A percentile compares a stretch with the other conserved stretches of the same genome.
Evolutionary conservation across 1,140 invertebrate genomes (phyloP).

Genomic region (Drosophila tsacasi): DNA sequence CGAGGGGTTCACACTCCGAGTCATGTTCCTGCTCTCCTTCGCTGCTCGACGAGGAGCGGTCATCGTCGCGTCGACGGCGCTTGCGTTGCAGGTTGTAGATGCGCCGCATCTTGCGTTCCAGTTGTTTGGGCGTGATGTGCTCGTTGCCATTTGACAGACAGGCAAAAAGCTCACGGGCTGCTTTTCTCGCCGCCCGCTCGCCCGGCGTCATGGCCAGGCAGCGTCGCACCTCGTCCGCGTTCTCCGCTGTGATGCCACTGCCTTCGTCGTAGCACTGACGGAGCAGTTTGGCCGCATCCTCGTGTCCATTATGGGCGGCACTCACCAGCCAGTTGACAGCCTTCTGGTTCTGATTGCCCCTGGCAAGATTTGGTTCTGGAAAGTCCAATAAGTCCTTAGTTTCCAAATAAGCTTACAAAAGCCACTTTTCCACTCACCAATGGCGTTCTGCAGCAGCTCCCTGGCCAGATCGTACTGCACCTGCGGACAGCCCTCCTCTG

Average conservation of each 20-base stretch:
- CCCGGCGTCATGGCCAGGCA: slow-evolving; percentile 93
- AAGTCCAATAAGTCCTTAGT: background rate
- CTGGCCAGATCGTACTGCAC: slow-evolving; percentile 89
- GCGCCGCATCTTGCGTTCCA: slow-evolving; percentile 89
- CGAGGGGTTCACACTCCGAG: slow-evolving; percentile 51
- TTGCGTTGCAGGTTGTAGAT: slow-evolving; percentile 87
- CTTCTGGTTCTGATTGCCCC: slow-evolving; percentile 85
- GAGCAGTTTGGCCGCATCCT: slow-evolving; percentile 93
- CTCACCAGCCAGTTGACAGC: slow-evolving; percentile 95
- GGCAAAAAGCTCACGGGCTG: slow-evolving; percentile 93
- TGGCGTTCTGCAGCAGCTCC: slow-evolving; percentile 87
- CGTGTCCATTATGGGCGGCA: slow-evolving; percentile 95
- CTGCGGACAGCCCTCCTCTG: slow-evolving; percentile 89
- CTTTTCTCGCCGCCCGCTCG: slow-evolving; percentile 93
- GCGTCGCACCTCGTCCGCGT: slow-evolving; percentile 92
- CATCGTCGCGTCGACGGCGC: slow-evolving; percentile 71
- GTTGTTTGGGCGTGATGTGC: slow-evolving; percentile 92
- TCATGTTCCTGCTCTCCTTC: slow-evolving; percentile 62
- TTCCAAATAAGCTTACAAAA: background rate
- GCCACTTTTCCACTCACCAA: slow-evolving; percentile 83
- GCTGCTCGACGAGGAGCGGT: slow-evolving; percentile 62
- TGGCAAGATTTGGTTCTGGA: slow-evolving; percentile 77
- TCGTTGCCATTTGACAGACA: slow-evolving; percentile 93
- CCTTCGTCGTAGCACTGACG: slow-evolving; percentile 91
- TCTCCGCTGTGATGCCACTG: slow-evolving; percentile 92